Evolutionary conservation across 2,113 vertebrate species (phyloP), one percentile per base, ranked within the genome.

Genomic region (Austrofundulus limnaeus): DNA sequence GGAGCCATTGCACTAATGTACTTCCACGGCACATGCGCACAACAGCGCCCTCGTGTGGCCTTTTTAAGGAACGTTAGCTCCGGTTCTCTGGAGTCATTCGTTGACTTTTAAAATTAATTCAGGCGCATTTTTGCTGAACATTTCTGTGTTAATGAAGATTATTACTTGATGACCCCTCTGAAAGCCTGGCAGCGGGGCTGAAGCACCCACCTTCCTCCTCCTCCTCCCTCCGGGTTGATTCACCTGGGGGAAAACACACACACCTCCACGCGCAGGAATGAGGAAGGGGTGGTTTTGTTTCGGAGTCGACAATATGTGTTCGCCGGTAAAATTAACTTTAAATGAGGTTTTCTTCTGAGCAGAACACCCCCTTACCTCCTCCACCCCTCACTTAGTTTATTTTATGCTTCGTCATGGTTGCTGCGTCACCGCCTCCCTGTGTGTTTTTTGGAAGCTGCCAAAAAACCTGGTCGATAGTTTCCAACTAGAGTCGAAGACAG

Each of bases 341-440:
- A 14, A 25, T 10, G 3, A 10, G 20, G 21, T 5, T 16, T 9
- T 16, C 41, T 39, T 23, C 1, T 21, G 24, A 49, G 66, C 34
- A 25, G 47, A 24, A 6, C 63, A 51, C 52, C 53, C 51, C 52
- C 54, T 63, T 75, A 72, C 24, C 70, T 67, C 79, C 89, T 79
- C 87, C 89, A 87, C 85, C 84, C 83, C 71, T 46, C 73, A 41
- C 71, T 4, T n/a, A n/a, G n/a, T n/a, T 52, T 63, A 21, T 49
- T 63, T 24, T 54, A 53, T 83, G 81, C 87, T 55, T 61, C 83
- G 86, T 90, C 89, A 89, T 67, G 72, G 77, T 23, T 41, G 31
- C 85, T 82, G 83, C 87, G 87, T 84, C 86, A 84, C 60, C 72
- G 81, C 78, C 80, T 78, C 81, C 13, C 17, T 20, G n/a, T 13